phyloP scores from a whole-genome alignment of 2,888 invertebrate species.

The Hemithea aestivaria region DNA sequence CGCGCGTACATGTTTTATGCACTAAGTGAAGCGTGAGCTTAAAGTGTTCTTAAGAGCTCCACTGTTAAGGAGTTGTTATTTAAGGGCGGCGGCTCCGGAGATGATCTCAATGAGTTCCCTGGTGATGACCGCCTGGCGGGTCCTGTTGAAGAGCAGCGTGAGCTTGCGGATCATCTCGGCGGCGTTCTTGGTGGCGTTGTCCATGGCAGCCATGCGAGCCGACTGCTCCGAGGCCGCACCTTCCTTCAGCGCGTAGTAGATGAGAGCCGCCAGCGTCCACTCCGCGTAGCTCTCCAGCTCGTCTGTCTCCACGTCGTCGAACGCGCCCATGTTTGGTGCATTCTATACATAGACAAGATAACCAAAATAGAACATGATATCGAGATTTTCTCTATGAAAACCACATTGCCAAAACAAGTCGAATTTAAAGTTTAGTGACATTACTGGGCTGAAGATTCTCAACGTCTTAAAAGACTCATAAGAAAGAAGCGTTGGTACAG shows the following conservation, averaged over 20 bases:
- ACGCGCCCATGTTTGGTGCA: slow-evolving; percentile 82
- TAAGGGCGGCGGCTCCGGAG: slow-evolving; percentile 90
- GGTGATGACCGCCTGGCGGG: slow-evolving; percentile 91
- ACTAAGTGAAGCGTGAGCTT: too few relatives aligned
- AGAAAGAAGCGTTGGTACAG: too few relatives aligned
- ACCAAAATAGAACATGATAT: too few relatives aligned
- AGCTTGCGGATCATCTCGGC: slow-evolving; percentile 89
- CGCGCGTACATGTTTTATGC: too few relatives aligned
- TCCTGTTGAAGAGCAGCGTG: slow-evolving; percentile 86
- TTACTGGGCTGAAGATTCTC: too few relatives aligned
- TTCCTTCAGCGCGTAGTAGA: slow-evolving; percentile 88
- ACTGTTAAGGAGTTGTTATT: slow-evolving; percentile 32
- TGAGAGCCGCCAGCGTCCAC: slow-evolving; percentile 83
- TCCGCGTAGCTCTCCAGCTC: slow-evolving; percentile 84
- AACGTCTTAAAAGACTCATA: too few relatives aligned
- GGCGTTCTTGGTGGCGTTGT: slow-evolving; percentile 89
- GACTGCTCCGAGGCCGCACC: slow-evolving; percentile 87
- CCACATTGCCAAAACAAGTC: too few relatives aligned
- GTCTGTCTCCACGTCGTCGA: slow-evolving; percentile 85
- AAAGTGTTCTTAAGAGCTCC: too few relatives aligned
- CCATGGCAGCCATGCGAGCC: slow-evolving; percentile 91
- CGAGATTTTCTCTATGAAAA: too few relatives aligned
- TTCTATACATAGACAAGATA: slow-evolving; percentile 41
- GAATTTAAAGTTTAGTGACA: too few relatives aligned
- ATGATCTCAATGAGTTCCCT: slow-evolving; percentile 94